A percentile compares a stretch with the other conserved stretches of the same genome.
phyloP scores from a whole-genome alignment of 2,888 invertebrate species.

The Cremastinae sp. region DNA sequence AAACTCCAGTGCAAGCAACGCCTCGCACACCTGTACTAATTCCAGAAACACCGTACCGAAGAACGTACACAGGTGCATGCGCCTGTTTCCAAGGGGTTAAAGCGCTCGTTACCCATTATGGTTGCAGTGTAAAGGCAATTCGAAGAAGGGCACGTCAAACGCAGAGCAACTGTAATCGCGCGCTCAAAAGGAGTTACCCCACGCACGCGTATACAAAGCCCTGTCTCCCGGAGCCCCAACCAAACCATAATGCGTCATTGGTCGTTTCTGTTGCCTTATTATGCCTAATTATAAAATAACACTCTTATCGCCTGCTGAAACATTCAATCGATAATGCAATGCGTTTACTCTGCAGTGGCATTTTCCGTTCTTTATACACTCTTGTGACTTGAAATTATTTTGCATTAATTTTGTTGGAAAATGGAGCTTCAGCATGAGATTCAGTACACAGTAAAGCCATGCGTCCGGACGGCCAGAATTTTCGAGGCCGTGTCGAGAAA shows the following conservation, averaged over 20 bases:
- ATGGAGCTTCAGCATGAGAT: too few relatives aligned
- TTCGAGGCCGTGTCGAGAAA: too few relatives aligned
- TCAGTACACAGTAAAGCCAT: too few relatives aligned
- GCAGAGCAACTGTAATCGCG: conserved; percentile 17
- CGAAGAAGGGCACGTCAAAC: conserved; percentile 26
- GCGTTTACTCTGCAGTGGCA: too few relatives aligned
- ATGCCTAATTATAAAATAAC: background rate
- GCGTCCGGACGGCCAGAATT: too few relatives aligned
- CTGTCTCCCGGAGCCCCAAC: conserved; percentile 2
- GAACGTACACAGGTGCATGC: conserved; percentile 26
- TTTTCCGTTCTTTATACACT: too few relatives aligned
- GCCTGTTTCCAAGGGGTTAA: background rate
- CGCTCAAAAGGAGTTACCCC: conserved; percentile 15
- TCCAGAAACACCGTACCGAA: conserved; percentile 10
- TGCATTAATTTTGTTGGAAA: too few relatives aligned
- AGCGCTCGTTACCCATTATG: conserved; percentile 6
- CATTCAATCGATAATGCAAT: too few relatives aligned
- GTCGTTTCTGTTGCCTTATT: background rate
- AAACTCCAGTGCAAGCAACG: conserved; percentile 13
- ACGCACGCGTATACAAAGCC: background rate
- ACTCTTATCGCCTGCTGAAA: too few relatives aligned
- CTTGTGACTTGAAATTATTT: too few relatives aligned
- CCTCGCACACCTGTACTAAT: conserved; percentile 9
- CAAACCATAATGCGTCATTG: conserved; percentile 17
- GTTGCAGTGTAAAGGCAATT: conserved; percentile 3